These are phyloP conservation scores for Stichodactyla mertensii DNA, from an alignment of 64 coral and sea anemone genomes.

Conservation along the genomic window DNA sequence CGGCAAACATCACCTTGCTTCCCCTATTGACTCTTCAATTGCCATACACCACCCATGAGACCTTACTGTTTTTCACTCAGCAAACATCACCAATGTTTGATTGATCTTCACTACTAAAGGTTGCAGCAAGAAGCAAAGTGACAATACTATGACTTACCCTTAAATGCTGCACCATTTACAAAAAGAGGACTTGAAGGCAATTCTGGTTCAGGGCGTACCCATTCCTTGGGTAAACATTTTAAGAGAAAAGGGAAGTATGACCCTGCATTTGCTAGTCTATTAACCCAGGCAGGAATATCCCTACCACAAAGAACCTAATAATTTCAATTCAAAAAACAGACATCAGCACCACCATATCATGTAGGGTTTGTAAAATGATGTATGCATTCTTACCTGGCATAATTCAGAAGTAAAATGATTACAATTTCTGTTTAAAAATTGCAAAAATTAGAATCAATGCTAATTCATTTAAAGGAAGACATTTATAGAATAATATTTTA, in stretches of 20 bases:
- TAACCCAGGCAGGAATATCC: conserved; percentile 89
- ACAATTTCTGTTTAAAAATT: not conserved
- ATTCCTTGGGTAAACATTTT: conserved; percentile 89
- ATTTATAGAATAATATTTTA: not conserved
- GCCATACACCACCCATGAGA: too few relatives aligned
- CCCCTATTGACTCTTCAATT: too few relatives aligned
- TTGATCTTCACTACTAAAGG: too few relatives aligned
- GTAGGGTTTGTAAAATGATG: not conserved
- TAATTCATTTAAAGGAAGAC: not conserved
- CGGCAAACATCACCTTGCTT: too few relatives aligned
- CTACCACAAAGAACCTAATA: conserved; percentile 82
- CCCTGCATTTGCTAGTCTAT: conserved; percentile 80
- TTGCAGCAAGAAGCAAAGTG: too few relatives aligned
- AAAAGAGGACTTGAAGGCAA: conserved; percentile 35
- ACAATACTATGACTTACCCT: conserved; percentile 25
- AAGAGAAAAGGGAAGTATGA: conserved; percentile 84
- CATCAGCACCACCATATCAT: not conserved
- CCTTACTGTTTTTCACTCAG: too few relatives aligned
- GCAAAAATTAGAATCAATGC: not conserved
- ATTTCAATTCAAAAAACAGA: not conserved
- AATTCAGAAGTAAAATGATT: conserved; percentile 18
- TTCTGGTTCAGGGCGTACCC: conserved; percentile 85
- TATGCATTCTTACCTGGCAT: not conserved
- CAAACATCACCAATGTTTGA: too few relatives aligned
- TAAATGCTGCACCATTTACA: conserved; percentile 33